A percentile compares a stretch with the other conserved stretches of the same genome.
Evolutionary conservation across 2,113 vertebrate species (phyloP).

Genomic region (Marmota flaviventris): DNA sequence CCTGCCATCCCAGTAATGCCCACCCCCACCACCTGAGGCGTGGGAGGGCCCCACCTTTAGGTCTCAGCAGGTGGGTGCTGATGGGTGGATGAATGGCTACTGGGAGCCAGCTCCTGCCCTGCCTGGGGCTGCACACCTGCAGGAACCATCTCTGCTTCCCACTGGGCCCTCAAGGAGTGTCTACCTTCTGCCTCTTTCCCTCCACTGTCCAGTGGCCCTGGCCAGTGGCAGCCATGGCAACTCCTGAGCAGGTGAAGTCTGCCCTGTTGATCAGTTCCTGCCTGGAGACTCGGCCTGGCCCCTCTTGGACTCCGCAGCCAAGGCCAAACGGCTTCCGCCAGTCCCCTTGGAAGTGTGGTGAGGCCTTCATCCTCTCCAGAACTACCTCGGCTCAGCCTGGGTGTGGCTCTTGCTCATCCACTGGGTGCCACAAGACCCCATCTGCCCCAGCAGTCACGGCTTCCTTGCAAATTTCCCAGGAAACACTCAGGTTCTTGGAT

Average conservation of each 20-base stretch:
- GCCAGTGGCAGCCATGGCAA: background rate
- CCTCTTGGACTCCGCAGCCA: background rate
- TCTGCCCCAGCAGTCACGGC: accelerated
- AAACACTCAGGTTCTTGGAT: background rate
- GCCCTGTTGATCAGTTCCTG: accelerated
- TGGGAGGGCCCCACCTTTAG: background rate
- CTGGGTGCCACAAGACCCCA: too few species aligned
- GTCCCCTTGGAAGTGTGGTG: background rate
- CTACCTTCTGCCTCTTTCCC: background rate
- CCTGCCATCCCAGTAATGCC: background rate
- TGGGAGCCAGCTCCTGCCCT: background rate
- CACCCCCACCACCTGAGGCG: background rate
- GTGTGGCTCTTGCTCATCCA: background rate
- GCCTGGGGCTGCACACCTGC: background rate
- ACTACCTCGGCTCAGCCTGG: background rate
- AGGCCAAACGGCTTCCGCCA: background rate
- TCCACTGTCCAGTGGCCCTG: too few species aligned
- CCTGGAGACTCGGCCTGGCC: accelerated
- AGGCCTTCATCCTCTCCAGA: too few species aligned
- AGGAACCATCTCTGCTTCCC: background rate
- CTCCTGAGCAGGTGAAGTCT: background rate
- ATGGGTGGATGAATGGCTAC: background rate
- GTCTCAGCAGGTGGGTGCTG: background rate
- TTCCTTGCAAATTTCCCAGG: background rate
- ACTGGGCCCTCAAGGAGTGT: background rate